Evolutionary conservation across 1,140 invertebrate genomes (phyloP).

Genomic region (Colletes gigas): DNA sequence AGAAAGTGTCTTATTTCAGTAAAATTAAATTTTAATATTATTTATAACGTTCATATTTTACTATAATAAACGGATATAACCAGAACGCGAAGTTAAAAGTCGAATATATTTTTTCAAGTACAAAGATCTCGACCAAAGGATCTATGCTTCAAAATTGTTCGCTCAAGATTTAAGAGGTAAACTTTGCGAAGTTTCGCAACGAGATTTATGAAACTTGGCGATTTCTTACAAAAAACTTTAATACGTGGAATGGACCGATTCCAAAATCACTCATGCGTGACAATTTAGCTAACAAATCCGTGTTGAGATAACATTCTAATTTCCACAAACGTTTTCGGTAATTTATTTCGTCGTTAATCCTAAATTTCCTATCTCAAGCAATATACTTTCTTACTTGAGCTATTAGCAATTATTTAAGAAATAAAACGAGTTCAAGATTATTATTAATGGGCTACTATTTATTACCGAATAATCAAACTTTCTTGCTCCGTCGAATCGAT

Average conservation of each 20-base stretch:
- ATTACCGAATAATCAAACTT: no score
- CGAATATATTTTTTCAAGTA: not conserved
- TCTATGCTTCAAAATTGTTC: not conserved
- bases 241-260: not conserved
- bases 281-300: conserved; percentile 11
- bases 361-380: no score
- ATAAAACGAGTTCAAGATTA: no score
- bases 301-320: conserved; percentile 1
- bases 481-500: no score
- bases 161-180: not conserved
- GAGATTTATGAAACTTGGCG: conserved; percentile 32
- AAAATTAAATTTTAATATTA: no score
- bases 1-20: no score
- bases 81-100: not conserved
- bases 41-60: not conserved
- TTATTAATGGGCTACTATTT: no score
- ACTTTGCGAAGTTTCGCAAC: conserved; percentile 3
- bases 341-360: no score
- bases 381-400: no score
- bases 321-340: no score
- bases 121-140: not conserved
- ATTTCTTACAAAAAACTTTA: conserved; percentile 20
- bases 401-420: no score
- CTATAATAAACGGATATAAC: not conserved
- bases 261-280: conserved; percentile 20